These are phyloP conservation scores for Odontomachus brunneus DNA, from an alignment of 1,140 invertebrate species.

Conservation along the genomic window DNA sequence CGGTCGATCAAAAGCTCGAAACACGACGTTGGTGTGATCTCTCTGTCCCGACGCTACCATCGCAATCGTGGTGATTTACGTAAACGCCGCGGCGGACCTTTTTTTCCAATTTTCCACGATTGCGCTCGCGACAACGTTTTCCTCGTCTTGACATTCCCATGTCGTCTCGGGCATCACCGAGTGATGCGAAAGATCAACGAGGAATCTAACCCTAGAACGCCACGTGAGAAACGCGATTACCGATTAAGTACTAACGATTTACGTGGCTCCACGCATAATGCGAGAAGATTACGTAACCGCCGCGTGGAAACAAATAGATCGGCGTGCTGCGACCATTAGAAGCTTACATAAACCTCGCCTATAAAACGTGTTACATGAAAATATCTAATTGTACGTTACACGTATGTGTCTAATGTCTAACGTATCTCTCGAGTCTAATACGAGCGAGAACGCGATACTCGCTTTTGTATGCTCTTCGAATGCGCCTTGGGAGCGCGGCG, in stretches of 20 bases:
- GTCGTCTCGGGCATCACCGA: too few relatives aligned
- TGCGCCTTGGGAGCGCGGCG: neutral
- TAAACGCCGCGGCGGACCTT: constrained; percentile 10
- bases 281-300: constrained; percentile 9
- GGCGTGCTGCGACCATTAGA: constrained; percentile 8
- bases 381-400: constrained; percentile 23
- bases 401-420: too few relatives aligned
- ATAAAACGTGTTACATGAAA: constrained; percentile 2
- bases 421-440: too few relatives aligned
- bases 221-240: constrained; percentile 5
- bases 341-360: constrained; percentile 5
- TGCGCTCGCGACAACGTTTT: neutral
- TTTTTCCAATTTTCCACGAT: constrained; percentile 21
- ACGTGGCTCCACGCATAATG: constrained; percentile 6
- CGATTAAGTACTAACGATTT: constrained; percentile 31
- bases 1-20: constrained; percentile 9
- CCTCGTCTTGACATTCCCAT: too few relatives aligned
- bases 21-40: neutral
- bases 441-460: too few relatives aligned
- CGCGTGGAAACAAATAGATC: constrained; percentile 11
- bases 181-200: constrained; percentile 14
- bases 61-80: constrained; percentile 4
- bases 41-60: neutral
- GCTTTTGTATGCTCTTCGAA: neutral
- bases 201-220: constrained; percentile 10